phyloP scores from a whole-genome alignment of 2,888 invertebrate genomes.

The Phragmatobia fuliginosa region DNA sequence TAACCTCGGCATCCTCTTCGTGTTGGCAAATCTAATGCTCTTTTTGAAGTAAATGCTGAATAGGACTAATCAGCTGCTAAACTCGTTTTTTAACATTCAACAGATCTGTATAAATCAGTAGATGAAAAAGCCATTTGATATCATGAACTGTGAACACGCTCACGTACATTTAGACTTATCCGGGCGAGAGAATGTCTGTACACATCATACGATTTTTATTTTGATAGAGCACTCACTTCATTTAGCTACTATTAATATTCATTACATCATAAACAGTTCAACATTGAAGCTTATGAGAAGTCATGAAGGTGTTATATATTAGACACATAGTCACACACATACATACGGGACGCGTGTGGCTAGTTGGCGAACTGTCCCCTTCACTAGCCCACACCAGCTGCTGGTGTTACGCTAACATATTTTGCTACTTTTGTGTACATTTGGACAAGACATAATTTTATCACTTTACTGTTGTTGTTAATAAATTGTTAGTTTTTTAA shows the following conservation, averaged over 20 bases:
- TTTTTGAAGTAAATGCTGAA: constrained; percentile 61
- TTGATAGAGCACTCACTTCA: constrained; percentile 37
- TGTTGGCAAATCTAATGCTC: constrained; percentile 69
- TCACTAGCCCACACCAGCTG: not conserved
- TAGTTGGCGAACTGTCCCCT: not conserved
- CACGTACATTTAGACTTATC: constrained; percentile 32
- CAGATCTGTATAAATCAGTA: not conserved
- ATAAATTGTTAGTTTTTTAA: constrained; percentile 77
- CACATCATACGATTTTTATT: constrained; percentile 19
- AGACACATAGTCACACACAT: not conserved
- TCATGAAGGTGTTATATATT: not conserved
- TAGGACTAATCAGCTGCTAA: constrained; percentile 31
- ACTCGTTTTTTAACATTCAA: constrained; percentile 28
- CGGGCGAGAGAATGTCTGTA: constrained; percentile 56
- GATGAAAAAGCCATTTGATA: not conserved
- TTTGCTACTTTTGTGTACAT: constrained; percentile 40
- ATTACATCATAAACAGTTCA: constrained; percentile 1
- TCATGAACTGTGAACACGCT: constrained; percentile 14
- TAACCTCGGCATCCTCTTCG: constrained; percentile 60
- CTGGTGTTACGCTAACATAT: constrained; percentile 18
- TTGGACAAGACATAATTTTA: constrained; percentile 48
- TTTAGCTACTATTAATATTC: constrained; percentile 23
- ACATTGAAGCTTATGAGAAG: constrained; percentile 6
- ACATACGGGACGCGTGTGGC: not conserved
- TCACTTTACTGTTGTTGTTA: constrained; percentile 76